These are phyloP conservation scores for Hippotragus niger DNA, from an alignment of 2,113 vertebrate species.

Conservation along the genomic window DNA sequence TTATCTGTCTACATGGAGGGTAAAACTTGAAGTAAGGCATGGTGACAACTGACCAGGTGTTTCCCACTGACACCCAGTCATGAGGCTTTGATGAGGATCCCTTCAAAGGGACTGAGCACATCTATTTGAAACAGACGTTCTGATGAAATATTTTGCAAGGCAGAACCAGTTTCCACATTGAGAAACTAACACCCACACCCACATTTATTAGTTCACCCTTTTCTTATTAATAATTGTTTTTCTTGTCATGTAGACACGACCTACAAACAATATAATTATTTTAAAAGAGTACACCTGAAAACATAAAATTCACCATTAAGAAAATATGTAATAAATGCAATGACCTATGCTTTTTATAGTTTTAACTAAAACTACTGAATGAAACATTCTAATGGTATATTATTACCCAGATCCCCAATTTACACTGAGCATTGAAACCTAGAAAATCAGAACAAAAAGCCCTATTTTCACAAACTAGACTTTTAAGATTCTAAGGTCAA, in stretches of 20 bases:
- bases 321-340: conserved; percentile 8
- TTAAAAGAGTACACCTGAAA: conserved; percentile 44
- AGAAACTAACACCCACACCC: conserved; percentile 17
- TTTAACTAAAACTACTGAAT: neutral
- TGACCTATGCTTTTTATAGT: neutral
- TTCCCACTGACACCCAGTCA: conserved; percentile 54
- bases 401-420: neutral
- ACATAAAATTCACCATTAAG: conserved; percentile 42
- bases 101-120: conserved; percentile 36
- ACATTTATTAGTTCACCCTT: neutral
- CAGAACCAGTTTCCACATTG: conserved; percentile 46
- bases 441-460: neutral
- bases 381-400: neutral
- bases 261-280: conserved; percentile 34
- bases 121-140: conserved; percentile 64
- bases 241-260: conserved; percentile 63
- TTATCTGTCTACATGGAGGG: conserved; percentile 58
- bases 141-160: conserved; percentile 56
- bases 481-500: neutral
- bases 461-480: neutral
- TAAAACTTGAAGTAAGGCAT: conserved; percentile 45
- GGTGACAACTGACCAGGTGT: conserved; percentile 42
- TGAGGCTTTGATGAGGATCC: conserved; percentile 50
- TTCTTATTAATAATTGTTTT: neutral
- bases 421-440: neutral